Percentiles rank a stretch among this genome's conserved stretches.
These are phyloP conservation scores for Oceanites oceanicus DNA, from an alignment of 2,113 vertebrate species.

Conservation along the genomic window DNA sequence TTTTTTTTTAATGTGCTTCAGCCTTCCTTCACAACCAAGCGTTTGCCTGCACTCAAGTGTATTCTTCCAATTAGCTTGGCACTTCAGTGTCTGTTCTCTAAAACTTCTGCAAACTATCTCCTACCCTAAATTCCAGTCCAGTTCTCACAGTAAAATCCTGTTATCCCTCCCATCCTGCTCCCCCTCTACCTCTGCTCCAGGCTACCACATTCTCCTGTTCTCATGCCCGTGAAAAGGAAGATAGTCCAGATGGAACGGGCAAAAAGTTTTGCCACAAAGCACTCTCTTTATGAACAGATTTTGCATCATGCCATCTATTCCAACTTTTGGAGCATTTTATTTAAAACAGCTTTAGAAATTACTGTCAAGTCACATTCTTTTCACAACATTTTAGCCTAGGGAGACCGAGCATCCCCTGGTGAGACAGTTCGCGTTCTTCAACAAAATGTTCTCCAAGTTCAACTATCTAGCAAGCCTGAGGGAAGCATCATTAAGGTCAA, in stretches of 20 bases:
- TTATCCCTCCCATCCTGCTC: background rate
- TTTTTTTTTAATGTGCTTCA: background rate
- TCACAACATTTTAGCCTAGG: constrained; percentile 25
- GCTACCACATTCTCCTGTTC: background rate
- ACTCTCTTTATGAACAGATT: background rate
- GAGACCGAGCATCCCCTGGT: background rate
- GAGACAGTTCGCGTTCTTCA: background rate
- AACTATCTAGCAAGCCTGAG: constrained; percentile 18
- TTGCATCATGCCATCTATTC: background rate
- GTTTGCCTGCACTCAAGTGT: background rate
- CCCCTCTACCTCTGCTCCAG: background rate
- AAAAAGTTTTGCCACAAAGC: background rate
- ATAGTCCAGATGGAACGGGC: background rate
- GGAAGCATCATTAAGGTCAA: background rate
- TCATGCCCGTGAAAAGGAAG: background rate
- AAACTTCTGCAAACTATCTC: background rate
- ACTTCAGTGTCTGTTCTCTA: background rate
- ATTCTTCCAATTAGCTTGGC: background rate
- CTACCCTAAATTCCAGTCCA: background rate
- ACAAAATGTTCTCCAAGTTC: constrained; percentile 13
- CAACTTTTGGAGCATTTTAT: constrained; percentile 22
- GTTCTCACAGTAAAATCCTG: background rate
- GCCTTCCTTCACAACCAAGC: background rate
- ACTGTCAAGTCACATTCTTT: constrained; percentile 36
- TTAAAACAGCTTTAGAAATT: constrained; percentile 35